Evolutionary conservation across 2,888 invertebrate species (phyloP).

Genomic region (Tipula helvola): DNA sequence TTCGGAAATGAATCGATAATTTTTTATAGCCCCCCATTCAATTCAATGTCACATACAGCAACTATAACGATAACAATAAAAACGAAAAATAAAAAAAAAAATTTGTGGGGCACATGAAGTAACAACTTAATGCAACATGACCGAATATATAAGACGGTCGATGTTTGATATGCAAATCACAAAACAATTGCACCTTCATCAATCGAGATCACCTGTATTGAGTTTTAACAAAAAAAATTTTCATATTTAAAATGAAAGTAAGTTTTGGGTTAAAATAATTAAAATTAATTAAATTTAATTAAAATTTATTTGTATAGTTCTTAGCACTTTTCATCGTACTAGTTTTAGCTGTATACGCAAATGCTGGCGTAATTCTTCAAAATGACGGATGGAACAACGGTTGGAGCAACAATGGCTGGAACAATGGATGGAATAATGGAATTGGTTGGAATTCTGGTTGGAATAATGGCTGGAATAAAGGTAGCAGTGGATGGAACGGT

Average conservation of each 20-base stretch:
- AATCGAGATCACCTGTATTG: background rate
- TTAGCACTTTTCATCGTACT: background rate
- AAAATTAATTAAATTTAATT: background rate
- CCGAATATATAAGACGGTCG: background rate
- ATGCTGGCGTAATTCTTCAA: background rate
- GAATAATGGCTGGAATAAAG: background rate
- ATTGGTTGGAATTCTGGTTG: background rate
- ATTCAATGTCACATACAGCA: background rate
- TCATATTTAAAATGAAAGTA: background rate
- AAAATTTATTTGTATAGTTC: background rate
- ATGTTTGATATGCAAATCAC: background rate
- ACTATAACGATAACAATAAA: background rate
- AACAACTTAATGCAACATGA: background rate
- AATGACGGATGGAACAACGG: background rate
- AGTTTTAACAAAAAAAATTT: background rate
- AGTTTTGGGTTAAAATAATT: background rate
- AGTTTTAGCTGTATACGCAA: background rate
- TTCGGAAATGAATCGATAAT: background rate
- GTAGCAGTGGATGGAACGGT: background rate
- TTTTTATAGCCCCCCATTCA: background rate
- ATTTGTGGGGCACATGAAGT: background rate
- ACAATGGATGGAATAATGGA: background rate
- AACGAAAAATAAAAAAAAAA: background rate
- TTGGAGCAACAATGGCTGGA: background rate
- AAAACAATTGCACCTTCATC: background rate